phyloP scores from a whole-genome alignment of 1,140 invertebrate genomes.

The Artemia franciscana region DNA sequence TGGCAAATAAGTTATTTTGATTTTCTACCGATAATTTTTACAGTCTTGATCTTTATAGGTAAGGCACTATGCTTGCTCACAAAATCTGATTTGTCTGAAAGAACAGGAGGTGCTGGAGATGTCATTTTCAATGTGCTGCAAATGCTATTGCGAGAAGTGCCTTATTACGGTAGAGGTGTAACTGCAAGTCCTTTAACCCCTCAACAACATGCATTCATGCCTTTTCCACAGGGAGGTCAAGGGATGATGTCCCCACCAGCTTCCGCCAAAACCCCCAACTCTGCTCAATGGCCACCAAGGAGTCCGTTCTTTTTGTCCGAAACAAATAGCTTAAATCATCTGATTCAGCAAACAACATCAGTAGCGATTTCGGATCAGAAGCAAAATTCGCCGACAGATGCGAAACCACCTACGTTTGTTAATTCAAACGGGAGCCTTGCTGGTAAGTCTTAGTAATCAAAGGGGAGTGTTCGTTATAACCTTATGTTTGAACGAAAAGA shows the following conservation, averaged over 20 bases:
- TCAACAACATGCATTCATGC: slow-evolving; percentile 26
- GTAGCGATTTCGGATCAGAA: slow-evolving; percentile 33
- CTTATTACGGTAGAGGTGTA: slow-evolving; percentile 39
- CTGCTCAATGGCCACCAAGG: slow-evolving; percentile 23
- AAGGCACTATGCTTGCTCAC: slow-evolving; percentile 74
- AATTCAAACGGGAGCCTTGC: slow-evolving; percentile 66
- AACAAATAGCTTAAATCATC: slow-evolving; percentile 19
- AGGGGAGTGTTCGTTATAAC: too few relatives aligned
- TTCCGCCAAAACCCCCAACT: slow-evolving; percentile 45
- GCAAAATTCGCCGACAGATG: background rate
- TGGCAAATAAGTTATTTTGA: too few relatives aligned
- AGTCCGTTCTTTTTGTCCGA: slow-evolving; percentile 15
- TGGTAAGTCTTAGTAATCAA: slow-evolving; percentile 58
- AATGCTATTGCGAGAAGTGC: slow-evolving; percentile 55
- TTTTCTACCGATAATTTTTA: too few relatives aligned
- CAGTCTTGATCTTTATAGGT: slow-evolving; percentile 32
- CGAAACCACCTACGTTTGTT: slow-evolving; percentile 35
- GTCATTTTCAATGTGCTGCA: slow-evolving; percentile 78
- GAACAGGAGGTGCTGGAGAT: slow-evolving; percentile 73
- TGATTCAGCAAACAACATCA: slow-evolving; percentile 42
- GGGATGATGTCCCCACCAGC: slow-evolving; percentile 14
- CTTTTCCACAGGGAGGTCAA: slow-evolving; percentile 12
- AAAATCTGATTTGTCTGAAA: slow-evolving; percentile 63
- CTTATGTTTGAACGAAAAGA: too few relatives aligned
- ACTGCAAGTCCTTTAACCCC: slow-evolving; percentile 63